Conservation (phyloP, 2,888 invertebrate genomes). For the Pedicia rivosa region DNA sequence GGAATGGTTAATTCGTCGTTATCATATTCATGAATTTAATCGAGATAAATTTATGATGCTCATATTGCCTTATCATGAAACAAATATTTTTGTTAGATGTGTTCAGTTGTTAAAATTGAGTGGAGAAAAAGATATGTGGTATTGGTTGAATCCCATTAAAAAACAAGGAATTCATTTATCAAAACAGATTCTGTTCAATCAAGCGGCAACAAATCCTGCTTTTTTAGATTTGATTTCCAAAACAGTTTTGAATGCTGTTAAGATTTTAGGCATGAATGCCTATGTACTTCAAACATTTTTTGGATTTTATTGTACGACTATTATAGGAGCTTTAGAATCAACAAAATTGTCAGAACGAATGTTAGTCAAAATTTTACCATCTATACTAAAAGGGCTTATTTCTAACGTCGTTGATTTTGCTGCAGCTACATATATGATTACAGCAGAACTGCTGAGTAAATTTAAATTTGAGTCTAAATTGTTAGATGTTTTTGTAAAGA, state of each 20-base stretch:
- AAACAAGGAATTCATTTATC: slow-evolving; percentile 59
- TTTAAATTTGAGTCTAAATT: slow-evolving; percentile 38
- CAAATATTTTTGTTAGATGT: slow-evolving; percentile 69
- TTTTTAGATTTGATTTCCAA: slow-evolving; percentile 48
- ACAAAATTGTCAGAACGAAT: slow-evolving; percentile 42
- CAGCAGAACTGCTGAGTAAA: slow-evolving; percentile 51
- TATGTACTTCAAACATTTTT: slow-evolving; percentile 50
- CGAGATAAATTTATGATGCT: slow-evolving; percentile 61
- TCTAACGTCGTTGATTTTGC: slow-evolving; percentile 53
- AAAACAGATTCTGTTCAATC: slow-evolving; percentile 54
- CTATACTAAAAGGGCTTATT: slow-evolving; percentile 51
- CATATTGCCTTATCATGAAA: slow-evolving; percentile 85
- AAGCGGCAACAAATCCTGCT: slow-evolving; percentile 43
- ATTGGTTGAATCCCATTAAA: slow-evolving; percentile 58
- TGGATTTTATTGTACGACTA: slow-evolving; percentile 64
- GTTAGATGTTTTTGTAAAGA: slow-evolving; percentile 42
- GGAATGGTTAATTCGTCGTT: slow-evolving; percentile 90
- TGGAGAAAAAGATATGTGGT: slow-evolving; percentile 46
- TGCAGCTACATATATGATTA: slow-evolving; percentile 56
- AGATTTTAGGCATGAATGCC: slow-evolving; percentile 40
- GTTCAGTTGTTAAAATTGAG: slow-evolving; percentile 59
- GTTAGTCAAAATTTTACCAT: slow-evolving; percentile 50
- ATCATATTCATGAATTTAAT: slow-evolving; percentile 78
- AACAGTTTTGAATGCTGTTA: slow-evolving; percentile 39
- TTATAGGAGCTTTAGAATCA: slow-evolving; percentile 52